A percentile compares a stretch with the other conserved stretches of the same genome.
These are phyloP conservation scores for Campoletis sonorensis DNA, from an alignment of 1,140 invertebrate species.

Conservation along the genomic window DNA sequence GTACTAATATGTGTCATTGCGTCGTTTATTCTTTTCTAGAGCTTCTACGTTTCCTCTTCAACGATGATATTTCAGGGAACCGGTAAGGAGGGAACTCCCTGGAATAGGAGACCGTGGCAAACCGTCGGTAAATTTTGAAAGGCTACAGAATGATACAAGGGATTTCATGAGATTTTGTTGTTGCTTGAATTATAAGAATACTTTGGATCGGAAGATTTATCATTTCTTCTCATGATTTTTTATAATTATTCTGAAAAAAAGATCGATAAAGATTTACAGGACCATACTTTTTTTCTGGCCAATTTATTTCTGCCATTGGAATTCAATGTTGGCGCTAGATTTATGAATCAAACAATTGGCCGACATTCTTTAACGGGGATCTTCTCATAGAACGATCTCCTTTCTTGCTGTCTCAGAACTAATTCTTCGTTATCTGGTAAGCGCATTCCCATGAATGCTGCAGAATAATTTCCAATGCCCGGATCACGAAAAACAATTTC, in stretches of 20 bases:
- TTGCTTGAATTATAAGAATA: too few species aligned
- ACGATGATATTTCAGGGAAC: too few species aligned
- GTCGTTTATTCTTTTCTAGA: too few species aligned
- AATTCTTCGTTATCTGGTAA: constrained; percentile 31
- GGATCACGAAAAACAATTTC: constrained; percentile 78
- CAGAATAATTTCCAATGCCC: constrained; percentile 79
- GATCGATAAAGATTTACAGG: background rate
- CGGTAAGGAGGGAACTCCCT: too few species aligned
- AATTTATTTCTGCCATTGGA: background rate
- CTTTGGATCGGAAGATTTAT: too few species aligned
- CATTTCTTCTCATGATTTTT: background rate
- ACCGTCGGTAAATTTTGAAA: too few species aligned
- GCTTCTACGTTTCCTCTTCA: too few species aligned
- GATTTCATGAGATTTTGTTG: too few species aligned
- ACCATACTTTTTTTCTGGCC: background rate
- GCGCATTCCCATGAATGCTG: constrained; percentile 77
- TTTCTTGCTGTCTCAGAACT: constrained; percentile 21
- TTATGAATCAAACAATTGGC: background rate
- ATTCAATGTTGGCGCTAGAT: background rate
- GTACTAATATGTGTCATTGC: too few species aligned
- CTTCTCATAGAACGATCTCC: constrained; percentile 37
- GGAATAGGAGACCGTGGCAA: too few species aligned
- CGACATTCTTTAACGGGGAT: background rate
- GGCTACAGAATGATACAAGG: too few species aligned
- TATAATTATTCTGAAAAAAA: background rate